Percentiles rank a stretch among this genome's conserved stretches.
Evolutionary conservation across 1,140 invertebrate species (phyloP).

Genomic region (Trichonephila inaurata): DNA sequence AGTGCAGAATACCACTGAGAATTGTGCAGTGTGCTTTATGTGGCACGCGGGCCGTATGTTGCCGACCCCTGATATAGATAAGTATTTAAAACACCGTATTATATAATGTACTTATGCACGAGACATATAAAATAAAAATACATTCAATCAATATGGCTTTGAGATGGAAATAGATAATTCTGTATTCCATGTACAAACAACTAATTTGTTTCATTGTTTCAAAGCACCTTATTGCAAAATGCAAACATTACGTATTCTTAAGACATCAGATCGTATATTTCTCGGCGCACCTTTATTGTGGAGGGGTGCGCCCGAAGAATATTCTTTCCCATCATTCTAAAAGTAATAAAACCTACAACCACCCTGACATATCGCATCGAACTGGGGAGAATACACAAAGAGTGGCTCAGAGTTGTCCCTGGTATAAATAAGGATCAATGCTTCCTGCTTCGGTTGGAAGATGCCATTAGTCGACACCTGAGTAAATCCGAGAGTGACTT

Average conservation of each 20-base stretch:
- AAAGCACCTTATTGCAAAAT: not conserved
- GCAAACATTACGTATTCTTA: not conserved
- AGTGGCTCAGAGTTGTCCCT: not conserved
- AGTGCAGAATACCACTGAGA: no score
- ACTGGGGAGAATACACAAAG: not conserved
- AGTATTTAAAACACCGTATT: no score
- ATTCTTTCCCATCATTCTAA: constrained; percentile 3
- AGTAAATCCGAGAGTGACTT: not conserved
- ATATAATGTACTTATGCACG: no score
- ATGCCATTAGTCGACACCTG: not conserved
- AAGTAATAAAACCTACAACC: not conserved
- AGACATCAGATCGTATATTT: not conserved
- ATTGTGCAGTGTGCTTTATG: no score
- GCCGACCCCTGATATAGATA: no score
- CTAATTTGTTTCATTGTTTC: not conserved
- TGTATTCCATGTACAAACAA: not conserved
- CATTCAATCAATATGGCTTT: no score
- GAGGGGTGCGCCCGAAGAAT: not conserved
- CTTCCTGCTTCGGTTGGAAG: not conserved
- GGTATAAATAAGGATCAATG: constrained; percentile 1
- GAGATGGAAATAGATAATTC: not conserved
- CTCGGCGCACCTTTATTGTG: not conserved
- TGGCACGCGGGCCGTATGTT: no score
- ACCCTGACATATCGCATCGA: not conserved
- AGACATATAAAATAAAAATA: no score